phyloP scores from a whole-genome alignment of 2,888 invertebrate genomes.

The Fabriciana adippe region DNA sequence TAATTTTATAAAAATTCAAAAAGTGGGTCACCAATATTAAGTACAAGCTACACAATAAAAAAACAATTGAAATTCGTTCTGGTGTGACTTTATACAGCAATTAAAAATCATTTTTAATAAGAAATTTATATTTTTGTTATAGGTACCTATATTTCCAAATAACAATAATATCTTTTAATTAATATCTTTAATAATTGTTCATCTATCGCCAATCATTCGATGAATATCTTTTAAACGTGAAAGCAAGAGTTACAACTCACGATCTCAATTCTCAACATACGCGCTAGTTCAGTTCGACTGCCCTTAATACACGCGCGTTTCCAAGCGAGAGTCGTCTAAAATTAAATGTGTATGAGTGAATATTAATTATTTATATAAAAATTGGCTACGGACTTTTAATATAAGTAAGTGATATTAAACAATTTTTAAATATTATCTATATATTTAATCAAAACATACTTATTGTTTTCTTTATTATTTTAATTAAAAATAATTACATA shows the following conservation, averaged over 20 bases:
- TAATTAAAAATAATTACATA: no score
- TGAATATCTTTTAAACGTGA: conserved; percentile 19
- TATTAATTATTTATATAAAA: not conserved
- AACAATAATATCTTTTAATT: not conserved
- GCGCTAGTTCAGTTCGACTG: conserved; percentile 17
- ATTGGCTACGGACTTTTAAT: conserved; percentile 13
- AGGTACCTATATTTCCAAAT: not conserved
- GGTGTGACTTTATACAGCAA: no score
- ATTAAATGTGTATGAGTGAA: not conserved
- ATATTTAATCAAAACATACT: not conserved
- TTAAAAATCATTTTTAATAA: no score
- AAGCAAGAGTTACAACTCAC: conserved; percentile 33
- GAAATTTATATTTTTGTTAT: no score
- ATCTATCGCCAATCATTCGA: conserved; percentile 3
- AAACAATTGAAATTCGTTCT: no score
- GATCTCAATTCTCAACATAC: not conserved
- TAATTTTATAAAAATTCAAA: no score
- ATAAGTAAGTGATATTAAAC: conserved; percentile 16
- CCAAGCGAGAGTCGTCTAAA: not conserved
- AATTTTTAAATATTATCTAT: not conserved
- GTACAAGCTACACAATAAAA: no score
- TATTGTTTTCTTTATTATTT: not conserved
- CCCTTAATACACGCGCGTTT: conserved; percentile 18
- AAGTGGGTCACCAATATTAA: no score
- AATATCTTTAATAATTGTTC: no score